phyloP scores from a whole-genome alignment of 2,113 vertebrate genomes.

The Bubalus kerabau region DNA sequence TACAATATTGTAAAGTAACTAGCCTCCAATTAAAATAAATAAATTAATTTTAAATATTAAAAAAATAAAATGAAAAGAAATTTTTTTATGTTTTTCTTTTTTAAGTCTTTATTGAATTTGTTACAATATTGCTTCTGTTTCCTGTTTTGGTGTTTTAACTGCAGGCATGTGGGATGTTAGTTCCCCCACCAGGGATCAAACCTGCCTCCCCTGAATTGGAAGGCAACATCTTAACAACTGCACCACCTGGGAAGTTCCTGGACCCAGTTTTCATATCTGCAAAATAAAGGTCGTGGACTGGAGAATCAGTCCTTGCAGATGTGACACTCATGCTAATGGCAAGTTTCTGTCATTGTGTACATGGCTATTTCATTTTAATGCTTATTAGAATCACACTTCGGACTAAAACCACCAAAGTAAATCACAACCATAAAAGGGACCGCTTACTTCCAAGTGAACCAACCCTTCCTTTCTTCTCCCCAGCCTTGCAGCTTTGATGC shows the following conservation, averaged over 20 bases:
- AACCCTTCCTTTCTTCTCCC: not conserved
- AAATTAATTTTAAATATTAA: not conserved
- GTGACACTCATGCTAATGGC: not conserved
- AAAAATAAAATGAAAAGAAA: not conserved
- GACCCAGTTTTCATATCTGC: not conserved
- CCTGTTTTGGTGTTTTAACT: not conserved
- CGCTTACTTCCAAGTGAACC: not conserved
- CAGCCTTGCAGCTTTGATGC: not conserved
- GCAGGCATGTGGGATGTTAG: not conserved
- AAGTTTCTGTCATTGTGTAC: not conserved
- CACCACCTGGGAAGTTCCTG: not conserved
- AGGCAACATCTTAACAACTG: not conserved
- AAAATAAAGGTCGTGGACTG: not conserved
- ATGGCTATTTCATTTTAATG: too few species aligned
- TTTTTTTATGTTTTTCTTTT: not conserved
- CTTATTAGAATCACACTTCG: not conserved
- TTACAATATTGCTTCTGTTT: not conserved
- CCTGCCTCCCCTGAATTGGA: accelerated
- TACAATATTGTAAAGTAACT: not conserved
- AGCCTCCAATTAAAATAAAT: not conserved
- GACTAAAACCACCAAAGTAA: not conserved
- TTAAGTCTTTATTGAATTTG: not conserved
- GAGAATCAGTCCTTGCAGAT: not conserved
- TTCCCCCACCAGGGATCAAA: not conserved
- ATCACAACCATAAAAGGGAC: not conserved